Conservation (phyloP, 2,113 vertebrate genomes). For the Cyrtonyx montezumae region DNA sequence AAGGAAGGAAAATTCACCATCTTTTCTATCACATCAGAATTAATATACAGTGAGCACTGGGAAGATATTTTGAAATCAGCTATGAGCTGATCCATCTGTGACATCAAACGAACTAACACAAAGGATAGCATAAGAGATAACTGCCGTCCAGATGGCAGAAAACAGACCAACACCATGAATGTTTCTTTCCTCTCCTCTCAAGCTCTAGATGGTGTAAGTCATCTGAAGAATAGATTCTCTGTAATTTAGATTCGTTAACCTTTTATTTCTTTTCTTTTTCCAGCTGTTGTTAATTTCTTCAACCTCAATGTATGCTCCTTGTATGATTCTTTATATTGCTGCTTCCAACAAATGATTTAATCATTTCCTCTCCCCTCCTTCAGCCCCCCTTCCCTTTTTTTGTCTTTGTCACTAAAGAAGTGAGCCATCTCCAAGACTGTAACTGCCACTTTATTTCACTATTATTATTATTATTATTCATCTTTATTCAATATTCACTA, state of each 20-base stretch:
- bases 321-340: background rate
- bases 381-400: background rate
- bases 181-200: background rate
- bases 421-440: background rate
- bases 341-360: background rate
- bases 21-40: conserved; percentile 12
- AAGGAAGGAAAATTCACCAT: conserved; percentile 1
- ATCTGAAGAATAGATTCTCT: background rate
- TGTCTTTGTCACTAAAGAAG: background rate
- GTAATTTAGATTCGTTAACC: background rate
- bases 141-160: background rate
- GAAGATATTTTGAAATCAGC: conserved; percentile 38
- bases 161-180: background rate
- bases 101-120: background rate
- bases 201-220: background rate
- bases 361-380: background rate
- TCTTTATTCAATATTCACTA: background rate
- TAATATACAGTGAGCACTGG: background rate
- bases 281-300: background rate
- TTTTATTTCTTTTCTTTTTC: background rate
- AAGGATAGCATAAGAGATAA: background rate
- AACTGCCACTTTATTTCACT: background rate
- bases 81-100: background rate
- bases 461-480: background rate
- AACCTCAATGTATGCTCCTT: rapidly evolving